These are phyloP conservation scores for Carcharodon carcharias DNA, from an alignment of 2,797 vertebrate genomes.

Conservation along the genomic window DNA sequence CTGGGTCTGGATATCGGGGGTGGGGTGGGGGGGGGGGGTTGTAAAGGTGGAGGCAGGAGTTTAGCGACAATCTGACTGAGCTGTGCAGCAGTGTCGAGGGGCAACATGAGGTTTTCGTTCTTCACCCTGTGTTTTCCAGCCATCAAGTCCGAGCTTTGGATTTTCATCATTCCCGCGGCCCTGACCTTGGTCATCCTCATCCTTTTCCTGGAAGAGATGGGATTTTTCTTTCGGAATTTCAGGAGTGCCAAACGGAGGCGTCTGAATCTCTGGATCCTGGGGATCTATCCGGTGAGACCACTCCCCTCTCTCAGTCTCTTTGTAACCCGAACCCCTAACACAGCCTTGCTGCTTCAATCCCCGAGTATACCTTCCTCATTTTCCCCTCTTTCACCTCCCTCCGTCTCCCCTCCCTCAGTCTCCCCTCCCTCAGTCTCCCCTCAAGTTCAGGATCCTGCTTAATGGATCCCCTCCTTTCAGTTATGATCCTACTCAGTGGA, in stretches of 20 bases:
- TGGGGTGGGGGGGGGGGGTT: too few relatives aligned
- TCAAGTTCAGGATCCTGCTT: too few relatives aligned
- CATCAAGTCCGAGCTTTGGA: slow-evolving; percentile 64
- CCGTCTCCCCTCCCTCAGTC: not conserved
- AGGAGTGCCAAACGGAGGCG: slow-evolving; percentile 48
- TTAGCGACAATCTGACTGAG: too few relatives aligned
- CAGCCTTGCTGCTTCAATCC: too few relatives aligned
- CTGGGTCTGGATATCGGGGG: too few relatives aligned
- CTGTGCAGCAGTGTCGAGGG: not conserved
- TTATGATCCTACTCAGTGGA: not conserved
- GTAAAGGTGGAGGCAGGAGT: too few relatives aligned
- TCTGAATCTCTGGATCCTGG: slow-evolving; percentile 68
- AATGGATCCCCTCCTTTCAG: not conserved
- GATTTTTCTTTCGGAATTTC: slow-evolving; percentile 61
- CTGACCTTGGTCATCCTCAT: slow-evolving; percentile 56
- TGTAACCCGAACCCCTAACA: too few relatives aligned
- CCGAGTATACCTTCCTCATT: not conserved
- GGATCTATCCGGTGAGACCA: slow-evolving; percentile 65
- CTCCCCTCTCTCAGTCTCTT: not conserved
- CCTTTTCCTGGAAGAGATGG: slow-evolving; percentile 66
- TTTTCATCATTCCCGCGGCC: slow-evolving; percentile 64
- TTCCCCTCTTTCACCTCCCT: not conserved
- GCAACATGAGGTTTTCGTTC: too few relatives aligned
- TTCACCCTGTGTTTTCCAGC: slow-evolving; percentile 44
- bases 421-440: not conserved